Conservation (phyloP, 2,797 vertebrate species). For the Pyrocephalus nanus region DNA sequence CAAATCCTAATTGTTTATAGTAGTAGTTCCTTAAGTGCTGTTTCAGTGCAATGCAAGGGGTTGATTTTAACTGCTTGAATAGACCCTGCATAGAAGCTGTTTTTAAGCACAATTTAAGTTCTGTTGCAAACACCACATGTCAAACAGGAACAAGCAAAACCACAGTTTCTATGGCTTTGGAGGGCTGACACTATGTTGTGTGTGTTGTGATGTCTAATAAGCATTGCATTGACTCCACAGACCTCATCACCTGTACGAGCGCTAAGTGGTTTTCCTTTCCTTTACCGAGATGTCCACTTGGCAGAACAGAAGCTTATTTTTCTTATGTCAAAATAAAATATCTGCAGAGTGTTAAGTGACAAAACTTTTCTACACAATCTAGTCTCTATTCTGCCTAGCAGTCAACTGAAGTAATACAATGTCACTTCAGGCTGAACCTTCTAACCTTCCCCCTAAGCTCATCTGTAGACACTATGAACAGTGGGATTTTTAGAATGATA, state of each 20-base stretch:
- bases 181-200: neutral
- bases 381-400: neutral
- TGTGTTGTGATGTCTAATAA: neutral
- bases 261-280: neutral
- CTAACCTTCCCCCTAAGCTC: neutral
- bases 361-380: neutral
- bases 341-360: neutral
- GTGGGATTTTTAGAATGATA: neutral
- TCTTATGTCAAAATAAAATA: neutral
- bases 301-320: neutral
- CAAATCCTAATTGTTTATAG: neutral
- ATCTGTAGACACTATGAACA: neutral
- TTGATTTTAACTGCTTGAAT: neutral
- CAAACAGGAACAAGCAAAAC: neutral
- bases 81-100: neutral
- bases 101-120: neutral
- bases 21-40: neutral
- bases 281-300: neutral
- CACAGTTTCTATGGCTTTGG: neutral
- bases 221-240: neutral
- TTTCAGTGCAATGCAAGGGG: neutral
- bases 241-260: fast-evolving
- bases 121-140: neutral
- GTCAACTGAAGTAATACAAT: neutral
- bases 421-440: neutral